Base-by-base conservation (phyloP, 2,797 vertebrate species). In the Hydrocynus forskahlii region DNA sequence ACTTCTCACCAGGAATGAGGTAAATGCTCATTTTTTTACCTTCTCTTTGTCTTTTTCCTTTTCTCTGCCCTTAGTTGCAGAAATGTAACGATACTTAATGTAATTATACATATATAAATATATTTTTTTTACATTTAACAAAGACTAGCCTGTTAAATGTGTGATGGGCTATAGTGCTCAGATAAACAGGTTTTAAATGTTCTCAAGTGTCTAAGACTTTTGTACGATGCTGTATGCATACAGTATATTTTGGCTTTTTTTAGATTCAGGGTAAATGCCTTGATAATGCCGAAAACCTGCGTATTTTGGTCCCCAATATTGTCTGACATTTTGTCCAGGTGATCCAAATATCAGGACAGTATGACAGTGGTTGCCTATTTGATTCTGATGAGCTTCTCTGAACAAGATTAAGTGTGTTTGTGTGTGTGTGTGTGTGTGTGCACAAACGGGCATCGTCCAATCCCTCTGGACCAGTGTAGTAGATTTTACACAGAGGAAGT, bases 1-100 rank as follows among this genome's bases (percentile, higher is more conserved):
- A 0, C 89, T 98, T 76, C 94, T 99, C 80, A 99, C 97, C 84
- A 95, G 95, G 80, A 97, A 92, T 71, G 97, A 99, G 96, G 97
- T 79, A 67, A 64, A 5, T 45, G 17, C 63, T n/a, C 25, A 68
- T 25, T 17, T 23, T 60, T 19, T 72, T 0, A 23, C 2, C 19
- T 67, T 7, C 9, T 7, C 13, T 62, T 66, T 50, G 64, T 17
- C 54, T 57, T 69, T 6, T 23, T 21, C 10, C 12, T 52, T 5
- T 17, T 14, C 17, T 54, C 17, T 54, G 83, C 5, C n/a, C 55
- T 10, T 29, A 29, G 29, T 29, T 29, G 29, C 29, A 29, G 29
- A 29, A 29, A 29, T 3, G 29, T 1, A 29, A 29, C 3, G 29
- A 29, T 29, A 29, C n/a, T 35, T 35, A 35, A 35, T 35, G 2